These are phyloP conservation scores for Patella caerulea DNA, from an alignment of 2,888 invertebrate genomes.

Conservation along the genomic window DNA sequence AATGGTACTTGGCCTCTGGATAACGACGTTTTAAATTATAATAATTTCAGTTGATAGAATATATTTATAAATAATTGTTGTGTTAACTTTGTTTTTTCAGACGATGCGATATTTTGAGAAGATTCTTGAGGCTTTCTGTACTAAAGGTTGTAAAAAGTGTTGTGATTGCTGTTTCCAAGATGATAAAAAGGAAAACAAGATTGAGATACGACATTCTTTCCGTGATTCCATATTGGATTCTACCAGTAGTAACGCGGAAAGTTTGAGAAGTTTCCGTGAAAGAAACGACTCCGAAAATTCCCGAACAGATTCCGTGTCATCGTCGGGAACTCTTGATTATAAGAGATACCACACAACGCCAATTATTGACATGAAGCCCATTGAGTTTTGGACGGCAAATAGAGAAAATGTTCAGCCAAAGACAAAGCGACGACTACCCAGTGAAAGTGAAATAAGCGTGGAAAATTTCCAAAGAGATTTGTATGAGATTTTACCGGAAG, in stretches of 20 bases:
- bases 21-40: too few relatives aligned
- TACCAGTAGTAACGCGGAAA: slow-evolving; percentile 55
- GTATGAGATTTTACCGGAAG: slow-evolving; percentile 59
- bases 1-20: too few relatives aligned
- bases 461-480: slow-evolving; percentile 70
- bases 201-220: slow-evolving; percentile 7
- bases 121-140: slow-evolving; percentile 1
- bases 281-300: slow-evolving; percentile 63
- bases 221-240: slow-evolving; percentile 50
- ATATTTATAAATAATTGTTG: too few relatives aligned
- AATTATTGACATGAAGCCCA: slow-evolving; percentile 71
- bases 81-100: neutral
- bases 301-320: slow-evolving; percentile 61
- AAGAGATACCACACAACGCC: slow-evolving; percentile 61
- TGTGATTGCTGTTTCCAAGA: neutral
- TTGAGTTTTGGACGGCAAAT: slow-evolving; percentile 72
- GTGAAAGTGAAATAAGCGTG: slow-evolving; percentile 69
- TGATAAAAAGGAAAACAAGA: neutral
- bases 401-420: slow-evolving; percentile 69
- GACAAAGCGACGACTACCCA: slow-evolving; percentile 60
- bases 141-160: neutral
- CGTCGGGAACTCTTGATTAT: slow-evolving; percentile 52
- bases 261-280: slow-evolving; percentile 55
- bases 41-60: too few relatives aligned
- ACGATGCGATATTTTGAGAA: slow-evolving; percentile 11